phyloP scores from a whole-genome alignment of 1,140 invertebrate species.

The Drosophila suzukii region DNA sequence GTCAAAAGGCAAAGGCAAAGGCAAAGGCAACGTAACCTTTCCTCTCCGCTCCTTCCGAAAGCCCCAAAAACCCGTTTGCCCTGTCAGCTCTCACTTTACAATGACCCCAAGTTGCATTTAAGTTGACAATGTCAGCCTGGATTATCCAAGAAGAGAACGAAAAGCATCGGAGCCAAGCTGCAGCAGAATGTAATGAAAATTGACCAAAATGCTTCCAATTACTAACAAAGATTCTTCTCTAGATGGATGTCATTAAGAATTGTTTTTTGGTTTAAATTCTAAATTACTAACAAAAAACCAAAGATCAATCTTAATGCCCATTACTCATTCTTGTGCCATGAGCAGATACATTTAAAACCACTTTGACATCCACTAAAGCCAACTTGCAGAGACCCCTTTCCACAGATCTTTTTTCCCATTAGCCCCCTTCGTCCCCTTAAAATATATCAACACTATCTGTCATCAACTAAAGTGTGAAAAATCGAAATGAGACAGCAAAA shows the following conservation, averaged over 20 bases:
- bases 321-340: constrained; percentile 30
- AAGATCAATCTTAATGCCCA: constrained; percentile 27
- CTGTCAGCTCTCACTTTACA: constrained; percentile 42
- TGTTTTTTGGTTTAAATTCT: background rate
- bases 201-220: background rate
- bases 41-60: background rate
- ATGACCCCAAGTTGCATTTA: constrained; percentile 43
- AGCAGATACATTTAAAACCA: constrained; percentile 42
- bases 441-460: constrained; percentile 72
- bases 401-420: background rate
- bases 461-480: constrained; percentile 67
- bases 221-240: background rate
- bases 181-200: constrained; percentile 19
- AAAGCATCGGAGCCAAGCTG: constrained; percentile 2
- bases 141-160: constrained; percentile 9
- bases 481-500: constrained; percentile 28
- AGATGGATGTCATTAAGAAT: background rate
- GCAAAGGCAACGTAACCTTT: constrained; percentile 1
- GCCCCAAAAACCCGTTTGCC: constrained; percentile 8
- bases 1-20: constrained; percentile 50
- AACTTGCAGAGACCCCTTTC: constrained; percentile 5
- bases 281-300: background rate
- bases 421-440: background rate
- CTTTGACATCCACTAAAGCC: constrained; percentile 55
- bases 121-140: constrained; percentile 50